A percentile compares a stretch with the other conserved stretches of the same genome.
phyloP scores from a whole-genome alignment of 2,113 vertebrate genomes.

The Melierax canorus region DNA sequence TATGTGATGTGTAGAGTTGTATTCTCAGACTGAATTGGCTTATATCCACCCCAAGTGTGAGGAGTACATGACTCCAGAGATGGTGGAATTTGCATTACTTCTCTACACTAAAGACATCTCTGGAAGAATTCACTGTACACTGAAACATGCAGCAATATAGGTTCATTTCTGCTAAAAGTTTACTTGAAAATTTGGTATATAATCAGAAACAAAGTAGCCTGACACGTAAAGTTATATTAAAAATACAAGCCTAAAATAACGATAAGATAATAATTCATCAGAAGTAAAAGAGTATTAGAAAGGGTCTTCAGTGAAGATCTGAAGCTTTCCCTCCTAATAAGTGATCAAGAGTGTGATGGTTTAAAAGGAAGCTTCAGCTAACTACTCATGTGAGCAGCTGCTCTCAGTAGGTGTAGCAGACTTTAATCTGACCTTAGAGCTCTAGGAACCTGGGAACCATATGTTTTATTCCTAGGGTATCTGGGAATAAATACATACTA shows the following conservation, averaged over 20 bases:
- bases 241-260: neutral
- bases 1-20: neutral
- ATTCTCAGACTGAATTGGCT: neutral
- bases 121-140: neutral
- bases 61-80: neutral
- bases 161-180: neutral
- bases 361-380: neutral
- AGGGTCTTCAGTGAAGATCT: neutral
- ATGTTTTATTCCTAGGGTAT: neutral
- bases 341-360: neutral
- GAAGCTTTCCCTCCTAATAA: neutral
- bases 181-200: neutral
- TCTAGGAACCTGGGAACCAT: neutral
- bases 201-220: neutral
- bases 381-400: neutral
- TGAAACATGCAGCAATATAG: neutral
- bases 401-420: neutral
- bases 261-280: neutral
- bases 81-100: neutral
- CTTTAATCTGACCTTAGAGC: neutral
- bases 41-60: neutral
- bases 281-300: neutral
- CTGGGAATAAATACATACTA: neutral
- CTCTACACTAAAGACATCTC: neutral
- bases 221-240: neutral